Percentiles rank a stretch among this genome's conserved stretches.
These are phyloP conservation scores for Astur gentilis DNA, from an alignment of 2,113 vertebrate species.

Conservation along the genomic window DNA sequence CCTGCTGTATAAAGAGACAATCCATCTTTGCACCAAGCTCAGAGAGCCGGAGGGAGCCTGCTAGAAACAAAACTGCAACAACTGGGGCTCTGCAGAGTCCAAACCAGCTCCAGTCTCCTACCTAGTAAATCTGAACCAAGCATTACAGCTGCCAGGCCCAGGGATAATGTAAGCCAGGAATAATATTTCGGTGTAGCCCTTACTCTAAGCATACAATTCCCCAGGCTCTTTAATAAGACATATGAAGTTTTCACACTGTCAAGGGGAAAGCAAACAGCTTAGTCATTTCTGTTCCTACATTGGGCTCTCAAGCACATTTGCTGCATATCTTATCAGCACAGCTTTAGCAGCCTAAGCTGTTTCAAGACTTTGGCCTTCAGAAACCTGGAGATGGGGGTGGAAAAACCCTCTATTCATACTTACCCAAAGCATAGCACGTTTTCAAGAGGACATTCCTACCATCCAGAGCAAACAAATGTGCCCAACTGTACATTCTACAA, in stretches of 20 bases:
- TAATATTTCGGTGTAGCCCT: not conserved
- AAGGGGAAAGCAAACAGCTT: conserved; percentile 39
- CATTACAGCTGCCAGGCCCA: not conserved
- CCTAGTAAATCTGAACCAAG: not conserved
- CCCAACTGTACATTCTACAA: not conserved
- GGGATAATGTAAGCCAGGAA: not conserved
- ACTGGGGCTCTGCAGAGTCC: not conserved
- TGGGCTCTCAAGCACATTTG: not conserved
- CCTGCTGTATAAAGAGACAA: not conserved
- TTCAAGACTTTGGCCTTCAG: conserved; percentile 47
- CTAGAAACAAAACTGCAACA: not conserved
- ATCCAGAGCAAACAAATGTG: conserved; percentile 34
- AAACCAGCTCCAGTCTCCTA: not conserved
- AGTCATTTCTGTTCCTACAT: conserved; percentile 18
- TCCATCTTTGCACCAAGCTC: not conserved
- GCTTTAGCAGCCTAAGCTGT: conserved; percentile 3
- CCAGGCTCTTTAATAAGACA: not conserved
- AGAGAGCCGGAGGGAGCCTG: not conserved
- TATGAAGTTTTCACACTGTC: conserved; percentile 33
- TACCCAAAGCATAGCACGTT: not conserved
- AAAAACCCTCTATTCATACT: conserved; percentile 24
- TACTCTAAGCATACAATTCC: not conserved
- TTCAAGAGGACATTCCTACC: conserved; percentile 44
- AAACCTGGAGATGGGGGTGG: not conserved
- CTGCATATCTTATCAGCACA: conserved; percentile 37